phyloP scores from a whole-genome alignment of 1,140 invertebrate species.

The Scylla paramamosain region DNA sequence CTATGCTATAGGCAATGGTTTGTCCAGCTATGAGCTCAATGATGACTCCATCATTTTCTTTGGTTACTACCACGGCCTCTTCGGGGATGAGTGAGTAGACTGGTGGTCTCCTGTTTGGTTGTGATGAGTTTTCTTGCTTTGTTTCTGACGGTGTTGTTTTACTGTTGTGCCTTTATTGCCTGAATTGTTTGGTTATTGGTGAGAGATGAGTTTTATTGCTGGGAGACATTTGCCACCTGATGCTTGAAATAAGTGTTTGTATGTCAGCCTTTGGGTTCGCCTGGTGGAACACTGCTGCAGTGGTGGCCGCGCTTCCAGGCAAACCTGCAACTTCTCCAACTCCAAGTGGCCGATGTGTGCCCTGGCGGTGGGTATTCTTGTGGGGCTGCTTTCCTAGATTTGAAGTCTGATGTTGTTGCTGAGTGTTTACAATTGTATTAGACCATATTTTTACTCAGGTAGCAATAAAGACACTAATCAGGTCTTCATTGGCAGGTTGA shows the following conservation, averaged over 20 bases:
- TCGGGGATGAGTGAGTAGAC: constrained; percentile 80
- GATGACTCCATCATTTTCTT: constrained; percentile 82
- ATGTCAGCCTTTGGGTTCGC: constrained; percentile 64
- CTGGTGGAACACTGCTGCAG: constrained; percentile 69
- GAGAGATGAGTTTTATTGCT: background rate
- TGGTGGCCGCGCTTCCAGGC: constrained; percentile 36
- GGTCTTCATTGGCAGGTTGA: constrained; percentile 41
- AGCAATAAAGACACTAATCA: background rate
- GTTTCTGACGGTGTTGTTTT: background rate
- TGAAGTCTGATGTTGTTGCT: too few relatives aligned
- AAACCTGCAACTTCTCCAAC: constrained; percentile 70
- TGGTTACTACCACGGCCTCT: constrained; percentile 82
- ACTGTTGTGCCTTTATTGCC: background rate
- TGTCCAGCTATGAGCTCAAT: constrained; percentile 80
- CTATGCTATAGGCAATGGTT: constrained; percentile 83
- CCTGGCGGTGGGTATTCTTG: constrained; percentile 32
- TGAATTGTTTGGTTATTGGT: background rate
- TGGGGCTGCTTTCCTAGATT: too few relatives aligned
- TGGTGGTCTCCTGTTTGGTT: background rate
- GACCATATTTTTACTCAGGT: background rate
- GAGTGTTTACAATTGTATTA: too few relatives aligned
- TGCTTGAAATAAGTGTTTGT: background rate
- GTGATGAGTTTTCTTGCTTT: background rate
- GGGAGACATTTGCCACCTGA: background rate
- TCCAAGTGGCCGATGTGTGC: constrained; percentile 61